These are phyloP conservation scores for Eriosoma lanigerum DNA, from an alignment of 1,140 invertebrate genomes.

Conservation along the genomic window DNA sequence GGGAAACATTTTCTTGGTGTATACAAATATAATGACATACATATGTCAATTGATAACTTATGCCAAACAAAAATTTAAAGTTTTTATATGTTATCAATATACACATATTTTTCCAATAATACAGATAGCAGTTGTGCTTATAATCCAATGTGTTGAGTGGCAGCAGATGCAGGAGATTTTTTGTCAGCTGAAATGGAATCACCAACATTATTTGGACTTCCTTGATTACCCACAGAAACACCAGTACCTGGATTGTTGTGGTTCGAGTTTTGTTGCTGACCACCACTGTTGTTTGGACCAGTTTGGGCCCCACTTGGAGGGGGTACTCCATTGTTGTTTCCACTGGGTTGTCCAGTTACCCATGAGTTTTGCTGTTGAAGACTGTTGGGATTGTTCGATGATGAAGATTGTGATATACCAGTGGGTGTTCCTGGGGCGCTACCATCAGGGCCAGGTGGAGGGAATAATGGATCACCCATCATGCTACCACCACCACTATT, in stretches of 20 bases:
- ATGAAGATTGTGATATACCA: background rate
- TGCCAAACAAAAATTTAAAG: too few species aligned
- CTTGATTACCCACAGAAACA: background rate
- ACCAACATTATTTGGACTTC: background rate
- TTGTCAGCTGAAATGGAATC: slow-evolving; percentile 17
- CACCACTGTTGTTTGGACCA: background rate
- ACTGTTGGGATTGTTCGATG: slow-evolving; percentile 47
- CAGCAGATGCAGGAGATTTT: slow-evolving; percentile 1
- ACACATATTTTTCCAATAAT: too few species aligned
- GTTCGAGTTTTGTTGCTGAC: slow-evolving; percentile 24
- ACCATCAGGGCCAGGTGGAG: slow-evolving; percentile 70
- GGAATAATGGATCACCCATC: slow-evolving; percentile 61
- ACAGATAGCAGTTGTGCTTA: background rate
- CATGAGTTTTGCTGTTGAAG: slow-evolving; percentile 24
- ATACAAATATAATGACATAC: too few species aligned
- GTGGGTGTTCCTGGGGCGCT: slow-evolving; percentile 69
- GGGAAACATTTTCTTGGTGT: too few species aligned
- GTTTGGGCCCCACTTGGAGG: slow-evolving; percentile 7
- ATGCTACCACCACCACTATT: slow-evolving; percentile 60
- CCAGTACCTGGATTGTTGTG: slow-evolving; percentile 1
- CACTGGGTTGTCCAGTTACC: background rate
- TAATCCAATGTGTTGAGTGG: slow-evolving; percentile 9
- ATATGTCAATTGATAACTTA: too few species aligned
- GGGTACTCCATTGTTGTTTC: background rate
- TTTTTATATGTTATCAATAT: too few species aligned